Evolutionary conservation across 2,113 vertebrate genomes (phyloP), one percentile per base, ranked within the genome.

Genomic region (Silurus asotus): DNA sequence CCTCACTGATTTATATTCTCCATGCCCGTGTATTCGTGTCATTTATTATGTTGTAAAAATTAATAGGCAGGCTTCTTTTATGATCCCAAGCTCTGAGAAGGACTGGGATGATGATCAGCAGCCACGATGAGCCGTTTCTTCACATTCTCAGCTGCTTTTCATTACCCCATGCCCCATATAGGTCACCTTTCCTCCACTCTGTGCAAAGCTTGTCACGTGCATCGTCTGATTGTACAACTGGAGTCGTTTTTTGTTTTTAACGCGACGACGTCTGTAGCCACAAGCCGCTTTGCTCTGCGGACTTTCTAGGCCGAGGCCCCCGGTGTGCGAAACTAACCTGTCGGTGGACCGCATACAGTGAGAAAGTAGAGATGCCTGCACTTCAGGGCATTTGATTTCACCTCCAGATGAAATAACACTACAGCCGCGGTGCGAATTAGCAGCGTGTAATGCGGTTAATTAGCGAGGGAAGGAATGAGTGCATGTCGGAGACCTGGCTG

Each of bases 41-140:
- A 49, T 87, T 92, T 93, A 88, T 90, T 87, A 76, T 86, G 87
- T 90, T 10, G 8, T 92, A 89, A 92, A 89, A 70, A 88, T 87
- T 88, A 87, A 75, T 82, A 83, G 72, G 79, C 88, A 82, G n/a
- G 72, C 23, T 89, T 78, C 56, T 72, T 74, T 88, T 88, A 89
- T 70, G 20, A 15, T 53, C 55, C n/a, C n/a, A 23, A 15, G 53
- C 9, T 5, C 76, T 81, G 70, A 17, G 76, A 17, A 64, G 83
- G 83, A 78, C 53, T 82, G 10, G 0, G 51, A 87, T 90, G 88
- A 86, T 81, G 89, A 90, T 91, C 87, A 53, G 19, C 72, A 19
- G 55, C 62, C 48, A 78, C 88, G 89, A 89, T 72, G 75, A 67
- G 74, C 82, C 23, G 15, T 51, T 76, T 49, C 88, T 92, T 90